Conservation (phyloP, 1,140 invertebrate genomes). For the Chelonus insularis region DNA sequence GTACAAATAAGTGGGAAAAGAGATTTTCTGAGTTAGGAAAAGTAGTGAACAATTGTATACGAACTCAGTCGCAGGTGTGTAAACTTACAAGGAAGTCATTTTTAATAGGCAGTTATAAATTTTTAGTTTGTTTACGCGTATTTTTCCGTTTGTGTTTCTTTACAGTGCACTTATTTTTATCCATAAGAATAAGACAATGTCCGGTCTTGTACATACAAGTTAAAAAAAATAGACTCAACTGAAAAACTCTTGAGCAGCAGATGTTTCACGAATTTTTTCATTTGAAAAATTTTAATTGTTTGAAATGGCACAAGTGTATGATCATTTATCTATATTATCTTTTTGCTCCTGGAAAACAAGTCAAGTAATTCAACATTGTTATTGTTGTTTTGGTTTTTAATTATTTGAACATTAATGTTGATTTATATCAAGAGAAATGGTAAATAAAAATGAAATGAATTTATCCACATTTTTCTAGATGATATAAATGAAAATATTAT, state of each 20-base stretch:
- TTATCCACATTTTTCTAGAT: too few relatives aligned
- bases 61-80: not conserved
- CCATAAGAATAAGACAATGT: not conserved
- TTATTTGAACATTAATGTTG: not conserved
- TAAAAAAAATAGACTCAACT: too few relatives aligned
- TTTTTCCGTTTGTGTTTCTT: not conserved
- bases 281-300: too few relatives aligned
- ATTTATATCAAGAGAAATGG: not conserved
- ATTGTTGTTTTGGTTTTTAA: too few relatives aligned
- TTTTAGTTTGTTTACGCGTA: not conserved
- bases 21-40: not conserved
- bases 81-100: constrained; percentile 8
- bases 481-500: too few relatives aligned
- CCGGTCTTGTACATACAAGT: too few relatives aligned
- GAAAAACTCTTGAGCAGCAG: too few relatives aligned
- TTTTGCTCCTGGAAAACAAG: too few relatives aligned
- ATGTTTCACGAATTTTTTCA: too few relatives aligned
- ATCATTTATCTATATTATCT: too few relatives aligned
- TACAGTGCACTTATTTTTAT: not conserved
- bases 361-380: too few relatives aligned
- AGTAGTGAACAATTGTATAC: not conserved
- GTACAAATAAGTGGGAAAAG: not conserved
- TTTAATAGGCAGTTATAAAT: constrained; percentile 1
- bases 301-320: too few relatives aligned
- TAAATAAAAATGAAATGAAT: not conserved